These are phyloP conservation scores for Drosophila melanogaster DNA, from an alignment of 1,140 invertebrate species.

Conservation along the genomic window Release_6_plus_ISO1_MT NT_037436.4:22448001-22448500, in stretches of 20 bases:
- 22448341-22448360: too few relatives aligned
- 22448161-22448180: slow-evolving; percentile 75
- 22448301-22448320: neutral
- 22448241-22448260: slow-evolving; percentile 25
- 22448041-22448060: slow-evolving; percentile 77
- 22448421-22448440: too few relatives aligned
- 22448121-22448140: slow-evolving; percentile 24
- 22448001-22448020: slow-evolving; percentile 9
- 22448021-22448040: slow-evolving; percentile 37
- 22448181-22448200: slow-evolving; percentile 84
- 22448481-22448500: slow-evolving; percentile 1
- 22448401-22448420: too few relatives aligned
- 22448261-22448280: neutral
- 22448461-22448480: neutral
- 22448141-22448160: slow-evolving; percentile 67
- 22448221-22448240: slow-evolving; percentile 13
- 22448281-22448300: neutral
- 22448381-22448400: too few relatives aligned
- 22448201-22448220: slow-evolving; percentile 26
- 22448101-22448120: neutral
- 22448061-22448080: slow-evolving; percentile 53
- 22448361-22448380: too few relatives aligned
- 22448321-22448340: neutral
- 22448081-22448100: neutral
- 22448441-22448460: neutral